Conservation (phyloP, 2,113 vertebrate genomes). For the Anarrhichthys ocellatus region DNA sequence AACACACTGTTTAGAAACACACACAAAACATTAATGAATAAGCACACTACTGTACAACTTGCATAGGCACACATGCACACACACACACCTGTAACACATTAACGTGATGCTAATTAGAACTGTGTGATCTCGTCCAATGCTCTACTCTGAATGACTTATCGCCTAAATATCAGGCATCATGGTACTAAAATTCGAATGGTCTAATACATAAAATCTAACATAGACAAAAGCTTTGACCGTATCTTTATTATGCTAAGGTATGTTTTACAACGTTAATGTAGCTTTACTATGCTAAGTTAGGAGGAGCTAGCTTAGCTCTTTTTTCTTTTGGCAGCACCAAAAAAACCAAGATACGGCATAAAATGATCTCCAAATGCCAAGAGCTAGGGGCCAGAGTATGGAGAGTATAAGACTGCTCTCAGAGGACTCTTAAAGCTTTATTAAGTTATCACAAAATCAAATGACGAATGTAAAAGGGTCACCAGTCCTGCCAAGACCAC, state of each 20-base stretch:
- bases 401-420: neutral
- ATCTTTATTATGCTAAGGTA: neutral
- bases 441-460: constrained; percentile 40
- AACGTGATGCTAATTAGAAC: neutral
- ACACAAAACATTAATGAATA: constrained; percentile 30
- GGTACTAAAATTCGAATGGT: neutral
- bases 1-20: constrained; percentile 85
- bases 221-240: neutral
- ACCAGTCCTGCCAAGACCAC: constrained; percentile 12
- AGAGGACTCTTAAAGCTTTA: constrained; percentile 26
- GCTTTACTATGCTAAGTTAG: neutral
- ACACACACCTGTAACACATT: constrained; percentile 30
- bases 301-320: neutral
- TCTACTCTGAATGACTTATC: neutral
- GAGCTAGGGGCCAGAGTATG: neutral
- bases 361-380: neutral
- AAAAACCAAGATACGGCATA: neutral
- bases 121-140: neutral
- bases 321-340: neutral
- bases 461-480: constrained; percentile 25
- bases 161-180: neutral
- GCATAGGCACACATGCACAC: neutral
- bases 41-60: neutral
- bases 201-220: neutral
- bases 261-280: neutral